Evolutionary conservation across 2,888 invertebrate genomes (phyloP).

Genomic region (Myathropa florea): DNA sequence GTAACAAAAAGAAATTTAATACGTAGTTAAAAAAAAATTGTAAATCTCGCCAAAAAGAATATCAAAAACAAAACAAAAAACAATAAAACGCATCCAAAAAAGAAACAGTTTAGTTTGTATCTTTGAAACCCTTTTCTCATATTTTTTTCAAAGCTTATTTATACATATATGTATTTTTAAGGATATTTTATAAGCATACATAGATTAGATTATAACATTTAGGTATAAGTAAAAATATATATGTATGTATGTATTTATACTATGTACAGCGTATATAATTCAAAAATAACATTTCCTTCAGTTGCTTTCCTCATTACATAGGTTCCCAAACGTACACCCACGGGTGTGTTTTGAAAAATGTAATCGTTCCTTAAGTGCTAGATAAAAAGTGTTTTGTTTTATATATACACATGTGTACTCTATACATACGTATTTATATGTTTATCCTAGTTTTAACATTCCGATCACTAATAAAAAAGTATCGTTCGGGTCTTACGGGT

Average conservation of each 20-base stretch:
- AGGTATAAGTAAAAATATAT: slow-evolving; percentile 61
- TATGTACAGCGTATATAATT: slow-evolving; percentile 54
- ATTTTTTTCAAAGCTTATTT: slow-evolving; percentile 50
- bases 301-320: no score
- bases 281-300: slow-evolving; percentile 42
- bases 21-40: not conserved
- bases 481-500: not conserved
- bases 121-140: slow-evolving; percentile 60
- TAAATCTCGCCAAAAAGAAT: not conserved
- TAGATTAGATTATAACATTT: slow-evolving; percentile 47
- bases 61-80: not conserved
- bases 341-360: not conserved
- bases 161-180: slow-evolving; percentile 37
- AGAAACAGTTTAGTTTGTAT: slow-evolving; percentile 52
- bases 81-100: slow-evolving; percentile 35
- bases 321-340: not conserved
- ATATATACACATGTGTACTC: slow-evolving; percentile 27
- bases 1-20: not conserved
- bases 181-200: slow-evolving; percentile 15
- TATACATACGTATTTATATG: slow-evolving; percentile 48
- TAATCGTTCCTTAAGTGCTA: not conserved
- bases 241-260: slow-evolving; percentile 13
- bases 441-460: not conserved
- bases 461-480: not conserved
- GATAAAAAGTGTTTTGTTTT: slow-evolving; percentile 46